phyloP scores from a whole-genome alignment of 30 jellyfish, hydroid and myxozoan genomes.

The Calvadosia cruxmelitensis region DNA sequence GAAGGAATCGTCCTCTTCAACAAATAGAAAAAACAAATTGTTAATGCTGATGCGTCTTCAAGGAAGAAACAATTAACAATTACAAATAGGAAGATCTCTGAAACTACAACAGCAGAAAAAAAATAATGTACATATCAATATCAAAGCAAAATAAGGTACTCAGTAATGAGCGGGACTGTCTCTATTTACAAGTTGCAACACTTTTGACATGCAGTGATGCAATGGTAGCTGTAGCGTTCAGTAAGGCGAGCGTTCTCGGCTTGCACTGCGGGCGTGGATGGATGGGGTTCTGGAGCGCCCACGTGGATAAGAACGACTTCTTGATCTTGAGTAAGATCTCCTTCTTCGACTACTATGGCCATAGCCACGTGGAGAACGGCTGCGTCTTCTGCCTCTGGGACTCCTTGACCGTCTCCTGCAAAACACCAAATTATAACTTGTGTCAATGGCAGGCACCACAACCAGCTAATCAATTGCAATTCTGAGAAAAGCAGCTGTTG shows the following conservation, averaged over 20 bases:
- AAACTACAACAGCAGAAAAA: no score
- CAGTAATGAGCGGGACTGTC: no score
- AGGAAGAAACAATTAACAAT: not conserved
- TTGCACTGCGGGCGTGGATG: not conserved
- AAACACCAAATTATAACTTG: conserved; percentile 23
- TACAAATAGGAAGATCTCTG: no score
- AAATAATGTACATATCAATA: no score
- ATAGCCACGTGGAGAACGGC: conserved; percentile 32
- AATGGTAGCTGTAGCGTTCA: not conserved
- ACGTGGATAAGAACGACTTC: not conserved
- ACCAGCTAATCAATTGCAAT: no score
- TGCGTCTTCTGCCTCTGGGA: conserved; percentile 36
- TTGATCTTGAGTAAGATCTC: not conserved
- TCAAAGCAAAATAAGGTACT: no score
- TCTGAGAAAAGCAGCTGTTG: no score
- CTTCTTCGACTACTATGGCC: not conserved
- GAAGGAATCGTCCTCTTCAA: no score
- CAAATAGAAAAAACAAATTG: not conserved
- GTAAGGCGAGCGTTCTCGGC: not conserved
- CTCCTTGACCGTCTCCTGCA: conserved; percentile 49
- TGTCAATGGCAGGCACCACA: no score
- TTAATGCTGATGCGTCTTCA: no score
- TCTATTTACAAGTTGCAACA: no score
- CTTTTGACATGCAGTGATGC: no score
- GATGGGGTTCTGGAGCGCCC: not conserved